Evolutionary conservation across 2,888 invertebrate species (phyloP), one percentile per base, ranked within the genome.

Genomic region (Oxytorus armatus): DNA sequence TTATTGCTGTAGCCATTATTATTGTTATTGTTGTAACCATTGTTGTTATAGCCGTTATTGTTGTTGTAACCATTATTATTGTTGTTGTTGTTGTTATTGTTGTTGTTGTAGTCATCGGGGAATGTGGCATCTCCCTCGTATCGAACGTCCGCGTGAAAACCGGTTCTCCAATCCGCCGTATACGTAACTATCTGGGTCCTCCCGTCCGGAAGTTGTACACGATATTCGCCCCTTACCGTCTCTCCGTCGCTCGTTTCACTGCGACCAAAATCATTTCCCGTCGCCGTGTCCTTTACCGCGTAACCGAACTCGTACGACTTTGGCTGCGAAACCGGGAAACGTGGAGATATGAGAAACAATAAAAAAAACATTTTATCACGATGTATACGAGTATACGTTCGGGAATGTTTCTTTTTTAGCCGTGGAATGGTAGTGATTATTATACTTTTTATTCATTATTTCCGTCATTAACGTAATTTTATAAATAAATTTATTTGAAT

Each of bases 241-340:
- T 96, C 95, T 0, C 96, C 96, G 86, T 96, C 96, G 57, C 95
- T 95, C 36, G 93, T 93, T 90, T 96, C 96, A 21, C 94, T 93
- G 72, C 96, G 93, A 53, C 94, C 94, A 91, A 96, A 96, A 88
- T 96, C 95, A 85, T 96, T 96, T 61, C 96, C 96, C 3, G 94
- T 94, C 82, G 95, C 94, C 0, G 95, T 95, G 87, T 96, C 96
- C 89, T 96, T 96, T 79, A 96, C 96, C 53, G 96, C 95, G 90
- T 96, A 96, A 3, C 96, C 96, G 88, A 96, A 96, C 90, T 96
- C 96, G 91, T 96, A 96, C 0, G 96, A 95, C 88, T 95, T 95
- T 0, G 95, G 95, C 95, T 95, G 92, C 36, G 84, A 85, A 36
- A 72, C 51, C 11, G 7, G 42, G 70, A 57, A 47, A 29, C n/a